Evolutionary conservation across 1,140 invertebrate species (phyloP), one percentile per base, ranked within the genome.

Genomic region (Aphidius gifuensis): DNA sequence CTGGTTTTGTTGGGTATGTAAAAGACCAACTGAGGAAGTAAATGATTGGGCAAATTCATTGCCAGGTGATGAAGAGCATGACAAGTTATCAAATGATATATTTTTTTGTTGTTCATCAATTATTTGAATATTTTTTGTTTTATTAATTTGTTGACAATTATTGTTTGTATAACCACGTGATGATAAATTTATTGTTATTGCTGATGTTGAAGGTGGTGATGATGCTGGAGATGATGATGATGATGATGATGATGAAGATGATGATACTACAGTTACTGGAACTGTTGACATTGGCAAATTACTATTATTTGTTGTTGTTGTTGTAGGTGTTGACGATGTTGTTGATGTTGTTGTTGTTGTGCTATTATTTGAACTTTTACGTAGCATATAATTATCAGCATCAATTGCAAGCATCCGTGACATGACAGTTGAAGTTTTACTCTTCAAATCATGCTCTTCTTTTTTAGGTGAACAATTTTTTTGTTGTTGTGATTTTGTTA

Each of bases 301-400:
- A 44, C 23, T 44, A 42, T 38, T 49, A 44, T 9, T 43, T 54
- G 46, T 58, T 58, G 45, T 61, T 53, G n/a, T 51, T 60, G 49
- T 54, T 60, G 16, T 47, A 23, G 42, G 51, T 64, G 48, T 55
- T 62, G 58, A 40, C 38, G 46, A 50, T 57, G 45, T 55, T 45
- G 16, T 21, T 32, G 11, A 9, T 32, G 11, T 38, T 57, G 45
- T 55, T 45, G 46, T 59, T 8, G 9, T 58, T 21, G 16, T 64
- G 9, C 51, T 57, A 53, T 58, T 51, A 51, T 47, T 64, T 42
- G 57, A 60, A 58, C 73, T 74, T 60, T 77, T 77, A 9, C 83
- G 77, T 9, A 86, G 77, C 85, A 87, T 87, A 72, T 87, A 87
- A 74, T 87, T 87, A 66, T 86, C 84, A 51, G 83, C 78, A 73